Conservation (phyloP, 2,797 vertebrate species). For the Sebastes iracundus region DNA sequence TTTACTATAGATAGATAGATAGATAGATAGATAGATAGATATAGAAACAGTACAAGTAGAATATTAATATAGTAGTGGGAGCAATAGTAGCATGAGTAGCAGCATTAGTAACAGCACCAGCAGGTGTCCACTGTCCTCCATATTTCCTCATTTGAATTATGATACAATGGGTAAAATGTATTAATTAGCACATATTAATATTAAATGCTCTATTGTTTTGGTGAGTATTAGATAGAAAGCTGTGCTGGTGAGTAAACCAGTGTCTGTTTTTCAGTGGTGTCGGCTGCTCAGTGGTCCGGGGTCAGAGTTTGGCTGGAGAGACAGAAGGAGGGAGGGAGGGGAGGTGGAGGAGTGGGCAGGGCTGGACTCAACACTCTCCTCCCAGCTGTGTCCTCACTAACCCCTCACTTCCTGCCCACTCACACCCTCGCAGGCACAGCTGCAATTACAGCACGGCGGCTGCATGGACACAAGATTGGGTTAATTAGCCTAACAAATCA, state of each 20-base stretch:
- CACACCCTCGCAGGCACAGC: slow-evolving; percentile 61
- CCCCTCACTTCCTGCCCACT: slow-evolving; percentile 71
- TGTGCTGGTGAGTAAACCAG: not conserved
- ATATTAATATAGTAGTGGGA: not conserved
- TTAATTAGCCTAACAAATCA: slow-evolving; percentile 55
- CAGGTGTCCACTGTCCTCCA: not conserved
- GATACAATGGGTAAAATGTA: not conserved
- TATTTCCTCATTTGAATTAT: not conserved
- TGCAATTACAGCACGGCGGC: slow-evolving; percentile 49
- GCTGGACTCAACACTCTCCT: slow-evolving; percentile 45
- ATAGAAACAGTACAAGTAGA: not conserved
- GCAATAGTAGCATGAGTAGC: not conserved
- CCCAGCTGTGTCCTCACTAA: slow-evolving; percentile 72
- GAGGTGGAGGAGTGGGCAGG: slow-evolving; percentile 6
- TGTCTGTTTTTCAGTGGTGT: slow-evolving; percentile 43
- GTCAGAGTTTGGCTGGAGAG: slow-evolving; percentile 54
- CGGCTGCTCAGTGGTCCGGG: slow-evolving; percentile 37
- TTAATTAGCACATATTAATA: not conserved
- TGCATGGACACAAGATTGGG: slow-evolving; percentile 40
- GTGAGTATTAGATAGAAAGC: not conserved
- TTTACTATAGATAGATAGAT: not conserved
- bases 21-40: not conserved
- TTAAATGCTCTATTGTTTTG: not conserved
- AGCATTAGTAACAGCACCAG: slow-evolving; percentile 1
- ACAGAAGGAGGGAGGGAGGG: not conserved